Percentiles rank a stretch among this genome's conserved stretches.
phyloP scores from a whole-genome alignment of 2,797 vertebrate genomes.

The Pitangus sulphuratus region DNA sequence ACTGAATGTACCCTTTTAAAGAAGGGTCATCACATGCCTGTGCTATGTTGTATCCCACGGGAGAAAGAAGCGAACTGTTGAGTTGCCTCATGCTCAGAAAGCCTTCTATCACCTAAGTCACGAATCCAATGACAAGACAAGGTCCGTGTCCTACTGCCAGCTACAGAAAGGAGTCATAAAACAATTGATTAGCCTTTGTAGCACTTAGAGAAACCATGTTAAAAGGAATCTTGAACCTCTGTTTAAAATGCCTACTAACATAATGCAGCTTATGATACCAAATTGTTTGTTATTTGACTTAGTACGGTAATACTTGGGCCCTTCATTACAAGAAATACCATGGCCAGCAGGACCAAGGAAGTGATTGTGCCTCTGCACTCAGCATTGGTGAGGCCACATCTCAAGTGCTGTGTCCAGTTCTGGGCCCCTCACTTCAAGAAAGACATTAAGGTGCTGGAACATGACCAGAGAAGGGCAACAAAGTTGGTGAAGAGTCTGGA shows the following conservation, averaged over 20 bases:
- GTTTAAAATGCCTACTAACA: not conserved
- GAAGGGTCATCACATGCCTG: not conserved
- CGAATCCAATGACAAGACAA: not conserved
- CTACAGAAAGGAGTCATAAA: not conserved
- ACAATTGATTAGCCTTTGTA: not conserved
- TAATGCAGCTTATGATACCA: not conserved
- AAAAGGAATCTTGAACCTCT: not conserved
- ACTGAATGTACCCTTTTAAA: not conserved
- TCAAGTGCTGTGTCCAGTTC: no score
- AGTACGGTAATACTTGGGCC: not conserved
- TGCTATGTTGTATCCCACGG: not conserved
- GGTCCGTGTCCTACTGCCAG: not conserved
- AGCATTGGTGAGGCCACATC: no score
- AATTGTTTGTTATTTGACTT: not conserved
- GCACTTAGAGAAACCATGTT: not conserved
- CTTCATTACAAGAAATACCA: not conserved
- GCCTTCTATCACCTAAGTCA: not conserved
- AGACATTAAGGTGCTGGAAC: not conserved
- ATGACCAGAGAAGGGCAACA: not conserved
- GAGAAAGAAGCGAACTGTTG: not conserved
- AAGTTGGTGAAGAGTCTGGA: not conserved
- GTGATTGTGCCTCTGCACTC: no score
- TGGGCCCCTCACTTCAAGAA: not conserved
- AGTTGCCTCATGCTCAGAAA: not conserved
- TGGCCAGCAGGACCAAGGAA: no score